phyloP scores from a whole-genome alignment of 1,140 invertebrate species.

The Heliconius hermathena region DNA sequence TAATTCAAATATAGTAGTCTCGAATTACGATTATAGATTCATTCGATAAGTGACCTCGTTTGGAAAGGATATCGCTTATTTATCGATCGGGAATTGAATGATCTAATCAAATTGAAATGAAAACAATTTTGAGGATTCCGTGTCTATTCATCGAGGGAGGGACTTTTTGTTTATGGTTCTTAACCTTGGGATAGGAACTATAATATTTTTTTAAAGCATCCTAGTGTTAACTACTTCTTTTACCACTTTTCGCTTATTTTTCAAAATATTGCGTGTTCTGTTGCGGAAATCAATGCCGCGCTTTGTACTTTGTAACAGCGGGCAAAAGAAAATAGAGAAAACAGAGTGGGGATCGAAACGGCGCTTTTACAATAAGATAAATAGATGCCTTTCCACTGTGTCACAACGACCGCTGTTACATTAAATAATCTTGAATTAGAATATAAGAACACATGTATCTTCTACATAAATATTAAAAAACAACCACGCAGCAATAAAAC shows the following conservation, averaged over 20 bases:
- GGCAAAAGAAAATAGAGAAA: background rate
- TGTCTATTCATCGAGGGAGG: background rate
- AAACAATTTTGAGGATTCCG: constrained; percentile 43
- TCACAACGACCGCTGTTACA: background rate
- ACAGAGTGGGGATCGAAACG: background rate
- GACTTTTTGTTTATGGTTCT: background rate
- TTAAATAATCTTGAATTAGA: background rate
- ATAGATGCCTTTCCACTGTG: background rate
- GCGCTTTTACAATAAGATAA: background rate
- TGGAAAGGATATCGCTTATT: constrained; percentile 78
- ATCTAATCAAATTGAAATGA: constrained; percentile 59
- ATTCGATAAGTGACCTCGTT: constrained; percentile 80
- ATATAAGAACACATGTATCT: background rate
- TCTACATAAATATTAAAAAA: background rate
- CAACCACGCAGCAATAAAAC: background rate
- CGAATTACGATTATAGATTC: constrained; percentile 78
- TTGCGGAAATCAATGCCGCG: background rate
- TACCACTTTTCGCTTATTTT: background rate
- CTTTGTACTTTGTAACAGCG: background rate
- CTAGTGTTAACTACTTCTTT: background rate
- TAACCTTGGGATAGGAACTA: background rate
- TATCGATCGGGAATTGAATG: constrained; percentile 70
- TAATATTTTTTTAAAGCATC: no score
- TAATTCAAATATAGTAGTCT: constrained; percentile 68
- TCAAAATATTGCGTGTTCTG: background rate